Percentiles rank a stretch among this genome's conserved stretches.
Evolutionary conservation across 2,797 vertebrate genomes (phyloP).

Genomic region (Dendrocincla fuliginosa): DNA sequence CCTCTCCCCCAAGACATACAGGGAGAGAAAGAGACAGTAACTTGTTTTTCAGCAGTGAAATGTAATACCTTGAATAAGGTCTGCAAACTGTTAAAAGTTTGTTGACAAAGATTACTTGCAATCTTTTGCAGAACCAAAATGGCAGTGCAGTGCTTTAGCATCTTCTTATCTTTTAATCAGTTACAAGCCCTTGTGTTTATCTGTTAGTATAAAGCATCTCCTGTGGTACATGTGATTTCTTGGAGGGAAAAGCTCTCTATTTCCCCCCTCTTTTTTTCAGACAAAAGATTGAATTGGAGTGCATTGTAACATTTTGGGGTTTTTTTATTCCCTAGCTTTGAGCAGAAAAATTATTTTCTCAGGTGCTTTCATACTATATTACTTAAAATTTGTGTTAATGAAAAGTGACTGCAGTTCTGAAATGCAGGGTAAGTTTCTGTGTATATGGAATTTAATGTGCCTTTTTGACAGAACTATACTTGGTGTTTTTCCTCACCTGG

Average conservation of each 20-base stretch:
- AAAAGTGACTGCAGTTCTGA: not conserved
- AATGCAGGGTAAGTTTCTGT: not conserved
- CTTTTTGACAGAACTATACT: not conserved
- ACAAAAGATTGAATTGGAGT: not conserved
- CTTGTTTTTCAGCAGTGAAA: not conserved
- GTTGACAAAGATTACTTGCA: not conserved
- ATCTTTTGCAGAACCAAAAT: not conserved
- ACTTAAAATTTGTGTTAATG: not conserved
- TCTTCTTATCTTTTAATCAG: not conserved
- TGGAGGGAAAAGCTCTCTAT: not conserved
- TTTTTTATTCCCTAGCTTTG: not conserved
- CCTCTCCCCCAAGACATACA: rapidly evolving
- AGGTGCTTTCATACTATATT: not conserved
- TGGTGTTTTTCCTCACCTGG: not conserved
- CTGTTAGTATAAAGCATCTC: not conserved
- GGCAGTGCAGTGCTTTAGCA: not conserved
- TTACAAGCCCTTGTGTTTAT: not conserved
- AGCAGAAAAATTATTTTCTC: not conserved
- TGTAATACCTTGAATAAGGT: not conserved
- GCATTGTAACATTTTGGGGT: not conserved
- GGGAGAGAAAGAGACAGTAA: not conserved
- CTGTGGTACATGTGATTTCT: not conserved
- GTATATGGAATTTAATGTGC: not conserved
- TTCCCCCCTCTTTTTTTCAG: not conserved
- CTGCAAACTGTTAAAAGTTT: not conserved